Percentiles rank a stretch among this genome's conserved stretches.
phyloP scores from a whole-genome alignment of 2,113 vertebrate genomes.

The Sebastes schlegelii region DNA sequence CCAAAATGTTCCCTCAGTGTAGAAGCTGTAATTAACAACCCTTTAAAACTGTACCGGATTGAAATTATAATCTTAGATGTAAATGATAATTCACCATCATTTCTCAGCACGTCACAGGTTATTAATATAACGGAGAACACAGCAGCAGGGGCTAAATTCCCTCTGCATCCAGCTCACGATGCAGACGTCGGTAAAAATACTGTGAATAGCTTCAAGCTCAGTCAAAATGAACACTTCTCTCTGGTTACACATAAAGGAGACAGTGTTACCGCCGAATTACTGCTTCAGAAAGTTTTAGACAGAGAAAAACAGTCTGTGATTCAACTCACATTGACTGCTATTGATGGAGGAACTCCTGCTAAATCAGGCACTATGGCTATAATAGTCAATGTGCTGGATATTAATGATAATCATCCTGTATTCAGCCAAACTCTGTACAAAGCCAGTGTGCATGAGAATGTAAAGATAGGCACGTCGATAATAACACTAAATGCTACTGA shows the following conservation, averaged over 20 bases:
- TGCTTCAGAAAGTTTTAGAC: conserved; percentile 85
- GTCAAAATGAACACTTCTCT: conserved; percentile 72
- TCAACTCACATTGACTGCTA: conserved; percentile 83
- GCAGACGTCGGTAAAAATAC: conserved; percentile 78
- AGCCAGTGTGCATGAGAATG: conserved; percentile 86
- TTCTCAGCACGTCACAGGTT: not conserved
- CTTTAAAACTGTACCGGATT: conserved; percentile 68
- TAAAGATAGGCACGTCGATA: conserved; percentile 77
- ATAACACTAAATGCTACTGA: conserved; percentile 88
- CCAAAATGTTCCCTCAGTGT: conserved; percentile 2
- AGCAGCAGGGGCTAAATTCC: conserved; percentile 61
- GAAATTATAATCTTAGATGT: conserved; percentile 75
- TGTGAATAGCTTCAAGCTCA: conserved; percentile 39
- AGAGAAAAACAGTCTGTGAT: conserved; percentile 84
- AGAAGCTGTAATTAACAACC: conserved; percentile 69
- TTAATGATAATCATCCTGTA: conserved; percentile 88
- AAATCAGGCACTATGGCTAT: conserved; percentile 82
- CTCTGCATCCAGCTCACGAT: conserved; percentile 60
- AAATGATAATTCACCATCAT: conserved; percentile 77
- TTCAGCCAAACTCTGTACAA: conserved; percentile 84
- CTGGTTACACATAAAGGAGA: conserved; percentile 70
- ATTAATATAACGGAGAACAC: conserved; percentile 60
- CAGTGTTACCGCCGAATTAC: conserved; percentile 72
- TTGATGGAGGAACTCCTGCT: conserved; percentile 88
- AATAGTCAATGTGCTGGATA: conserved; percentile 85